Percentiles rank a stretch among this genome's conserved stretches.
phyloP scores from a whole-genome alignment of 2,888 invertebrate genomes.

The Drosophila fungiperda region DNA sequence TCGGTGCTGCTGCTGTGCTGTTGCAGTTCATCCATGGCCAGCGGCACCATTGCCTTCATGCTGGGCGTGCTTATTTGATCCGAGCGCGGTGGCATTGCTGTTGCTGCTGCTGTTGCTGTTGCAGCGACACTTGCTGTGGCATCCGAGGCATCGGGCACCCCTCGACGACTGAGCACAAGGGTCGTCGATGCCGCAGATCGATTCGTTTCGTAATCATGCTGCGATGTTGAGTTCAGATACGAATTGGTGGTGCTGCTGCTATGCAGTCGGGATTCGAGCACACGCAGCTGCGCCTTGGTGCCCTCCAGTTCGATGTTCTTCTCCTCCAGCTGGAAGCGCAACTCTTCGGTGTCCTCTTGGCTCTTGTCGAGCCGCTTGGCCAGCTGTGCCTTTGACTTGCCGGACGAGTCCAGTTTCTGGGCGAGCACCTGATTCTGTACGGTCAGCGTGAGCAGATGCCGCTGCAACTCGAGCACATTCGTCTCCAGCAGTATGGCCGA shows the following conservation, averaged over 20 bases:
- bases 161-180: constrained; percentile 81
- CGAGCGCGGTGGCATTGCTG: constrained; percentile 70
- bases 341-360: constrained; percentile 92
- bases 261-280: constrained; percentile 87
- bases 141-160: constrained; percentile 69
- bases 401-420: constrained; percentile 89
- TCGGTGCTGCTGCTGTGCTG: constrained; percentile 88
- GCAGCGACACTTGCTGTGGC: constrained; percentile 51
- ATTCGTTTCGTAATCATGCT: constrained; percentile 83
- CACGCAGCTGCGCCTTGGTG: constrained; percentile 91
- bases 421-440: constrained; percentile 93
- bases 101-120: constrained; percentile 45
- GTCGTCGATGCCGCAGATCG: constrained; percentile 83
- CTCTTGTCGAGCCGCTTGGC: constrained; percentile 90
- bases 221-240: constrained; percentile 80
- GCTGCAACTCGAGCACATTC: constrained; percentile 92
- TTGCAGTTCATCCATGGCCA: constrained; percentile 86
- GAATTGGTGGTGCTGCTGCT: constrained; percentile 85
- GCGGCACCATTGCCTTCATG: constrained; percentile 87
- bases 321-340: constrained; percentile 93
- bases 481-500: constrained; percentile 93
- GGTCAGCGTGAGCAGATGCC: constrained; percentile 92
- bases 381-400: constrained; percentile 88
- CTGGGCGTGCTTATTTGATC: constrained; percentile 86
- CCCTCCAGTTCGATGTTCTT: constrained; percentile 93